Evolutionary conservation across 2,888 invertebrate genomes (phyloP).

Genomic region (Torymus auratus): DNA sequence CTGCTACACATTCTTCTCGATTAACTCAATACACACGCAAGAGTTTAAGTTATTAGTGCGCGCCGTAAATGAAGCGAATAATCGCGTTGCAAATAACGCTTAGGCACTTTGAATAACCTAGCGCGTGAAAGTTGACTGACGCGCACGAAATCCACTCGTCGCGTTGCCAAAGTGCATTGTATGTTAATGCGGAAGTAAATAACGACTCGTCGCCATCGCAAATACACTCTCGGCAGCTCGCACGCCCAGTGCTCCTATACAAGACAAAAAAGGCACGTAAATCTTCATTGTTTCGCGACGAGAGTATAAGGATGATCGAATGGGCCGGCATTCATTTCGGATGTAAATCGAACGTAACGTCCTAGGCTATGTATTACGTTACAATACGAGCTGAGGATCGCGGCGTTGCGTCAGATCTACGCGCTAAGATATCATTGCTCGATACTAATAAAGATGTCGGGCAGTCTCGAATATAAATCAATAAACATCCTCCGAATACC

Average conservation of each 20-base stretch:
- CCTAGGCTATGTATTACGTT: too few species aligned
- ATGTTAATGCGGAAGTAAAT: conserved; percentile 63
- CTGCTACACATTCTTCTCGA: neutral
- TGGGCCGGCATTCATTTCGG: too few species aligned
- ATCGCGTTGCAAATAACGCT: conserved; percentile 49
- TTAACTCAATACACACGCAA: neutral
- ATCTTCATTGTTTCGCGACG: too few species aligned
- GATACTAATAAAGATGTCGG: conserved; percentile 23
- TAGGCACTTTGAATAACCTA: conserved; percentile 8
- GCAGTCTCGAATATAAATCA: conserved; percentile 31
- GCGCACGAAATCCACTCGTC: conserved; percentile 50
- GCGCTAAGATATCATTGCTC: too few species aligned
- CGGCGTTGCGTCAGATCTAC: too few species aligned
- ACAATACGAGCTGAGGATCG: too few species aligned
- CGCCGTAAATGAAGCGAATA: conserved; percentile 45
- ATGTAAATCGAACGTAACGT: too few species aligned
- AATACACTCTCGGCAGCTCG: too few species aligned
- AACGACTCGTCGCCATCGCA: conserved; percentile 39
- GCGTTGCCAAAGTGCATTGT: conserved; percentile 61
- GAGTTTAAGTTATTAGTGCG: conserved; percentile 29
- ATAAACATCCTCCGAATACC: conserved; percentile 35
- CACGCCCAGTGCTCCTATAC: too few species aligned
- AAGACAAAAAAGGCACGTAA: too few species aligned
- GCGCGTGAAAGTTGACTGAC: conserved; percentile 45
- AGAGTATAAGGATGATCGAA: too few species aligned